These are phyloP conservation scores for Podocnemis expansa DNA, from an alignment of 2,113 vertebrate species.

Conservation along the genomic window DNA sequence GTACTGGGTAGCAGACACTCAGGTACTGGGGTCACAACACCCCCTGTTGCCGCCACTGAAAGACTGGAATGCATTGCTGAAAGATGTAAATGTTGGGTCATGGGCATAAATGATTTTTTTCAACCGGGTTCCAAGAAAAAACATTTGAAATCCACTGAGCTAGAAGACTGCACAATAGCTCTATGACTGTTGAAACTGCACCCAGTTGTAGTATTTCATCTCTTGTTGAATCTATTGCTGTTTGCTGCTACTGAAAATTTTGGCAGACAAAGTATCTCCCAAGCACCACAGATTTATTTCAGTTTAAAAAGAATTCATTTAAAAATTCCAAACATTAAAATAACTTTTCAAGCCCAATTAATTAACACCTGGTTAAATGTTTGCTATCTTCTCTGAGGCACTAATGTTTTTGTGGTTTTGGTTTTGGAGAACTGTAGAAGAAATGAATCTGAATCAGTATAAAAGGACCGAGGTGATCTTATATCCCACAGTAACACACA, in stretches of 20 bases:
- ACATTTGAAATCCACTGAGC: too few species aligned
- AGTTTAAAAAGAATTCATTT: background rate
- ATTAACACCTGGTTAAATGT: background rate
- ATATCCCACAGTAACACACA: background rate
- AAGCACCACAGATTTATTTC: background rate
- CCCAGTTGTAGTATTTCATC: background rate
- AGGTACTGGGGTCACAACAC: too few species aligned
- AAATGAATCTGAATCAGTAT: background rate
- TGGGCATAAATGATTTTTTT: too few species aligned
- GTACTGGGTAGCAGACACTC: too few species aligned
- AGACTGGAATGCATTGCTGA: too few species aligned
- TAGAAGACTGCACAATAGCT: background rate
- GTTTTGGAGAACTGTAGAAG: accelerated
- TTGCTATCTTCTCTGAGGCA: background rate
- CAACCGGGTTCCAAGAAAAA: too few species aligned
- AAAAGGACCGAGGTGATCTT: background rate
- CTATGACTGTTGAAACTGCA: background rate
- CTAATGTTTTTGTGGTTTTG: background rate
- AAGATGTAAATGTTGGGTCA: too few species aligned
- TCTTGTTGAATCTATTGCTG: background rate
- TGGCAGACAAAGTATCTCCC: background rate
- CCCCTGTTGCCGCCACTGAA: too few species aligned
- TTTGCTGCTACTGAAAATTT: background rate
- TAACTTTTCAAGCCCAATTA: background rate
- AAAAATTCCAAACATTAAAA: background rate